Base-by-base conservation (phyloP, 1,140 invertebrate species). In the Daktulosphaira vitifoliae region DNA sequence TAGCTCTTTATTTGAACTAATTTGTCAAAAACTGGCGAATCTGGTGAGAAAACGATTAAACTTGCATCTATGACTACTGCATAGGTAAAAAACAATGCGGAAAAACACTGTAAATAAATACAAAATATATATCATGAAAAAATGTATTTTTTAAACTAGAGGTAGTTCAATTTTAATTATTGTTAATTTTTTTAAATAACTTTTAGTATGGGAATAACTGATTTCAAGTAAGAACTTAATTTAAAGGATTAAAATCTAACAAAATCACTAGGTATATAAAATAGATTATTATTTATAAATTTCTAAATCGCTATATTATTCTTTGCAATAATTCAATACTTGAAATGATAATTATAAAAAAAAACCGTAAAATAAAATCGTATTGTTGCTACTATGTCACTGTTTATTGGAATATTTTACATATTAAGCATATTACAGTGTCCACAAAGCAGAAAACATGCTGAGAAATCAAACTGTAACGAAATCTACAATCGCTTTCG, bases 21-120 rank as follows among this genome's bases (percentile, higher is more conserved):
- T 69, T 79, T 81, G 51, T 87, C 80, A 33, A 90, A 79, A 1
- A 81, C 70, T 25, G 87, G 86, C 46, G 80, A 78, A 46, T 83
- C 79, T 65, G 83, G 82, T 26, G 81, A 80, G 9, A 75, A 73
- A 44, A 82, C 71, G 70, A 86, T 84, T 11, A 33, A 25, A 7
- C 62, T 29, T 15, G 65, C 20, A 16, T 67, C 66, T 22, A 59
- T n/a, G 9, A 67, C 15, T 29, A 67, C 18, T 37, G 53, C 54
- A 23, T 29, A 42, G 8, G 42, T 8, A 48, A 44, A 65, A 46
- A 29, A 67, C 18, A 64, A 42, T n/a, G 56, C 52, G 51, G 62
- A 52, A 13, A 67, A 46, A 22, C 54, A 64, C 66, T 67, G 18
- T 13, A 67, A 13, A 44, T 62, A 49, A 49, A 66, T 50, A 50